Base-by-base conservation (phyloP, 2,888 invertebrate genomes). In the Capitulum mitella region DNA sequence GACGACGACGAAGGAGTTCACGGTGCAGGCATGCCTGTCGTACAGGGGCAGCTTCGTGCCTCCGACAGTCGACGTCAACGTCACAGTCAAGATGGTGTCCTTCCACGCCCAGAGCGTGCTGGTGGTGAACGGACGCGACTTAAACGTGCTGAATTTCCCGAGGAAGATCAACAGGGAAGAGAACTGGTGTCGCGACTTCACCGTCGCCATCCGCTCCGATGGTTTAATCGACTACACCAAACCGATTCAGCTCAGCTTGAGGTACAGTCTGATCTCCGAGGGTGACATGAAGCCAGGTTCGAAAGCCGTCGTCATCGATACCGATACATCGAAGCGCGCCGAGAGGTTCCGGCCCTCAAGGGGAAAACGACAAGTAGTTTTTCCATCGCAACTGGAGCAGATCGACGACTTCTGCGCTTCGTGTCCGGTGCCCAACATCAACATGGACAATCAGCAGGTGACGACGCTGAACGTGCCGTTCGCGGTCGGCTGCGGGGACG, bases 401-500 rank as follows among this genome's bases (percentile, higher is more conserved):
- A 22, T 46, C 3, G 75, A 79, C 29, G 70, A 78, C 46, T 83
- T 83, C 78, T 83, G 83, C 80, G 77, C 80, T 37, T 81, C 77
- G 16, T 83, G 83, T 76, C 83, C 83, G 0, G 77, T 82, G 19
- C 46, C 29, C 16, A 43, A 76, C 46, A 78, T 80, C 19, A 80
- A 81, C 70, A 37, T 48, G 19, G 54, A 43, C n/a, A 70, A 79
- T 16, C 70, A 78, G 16, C 81, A 32, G 29, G 40, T 37, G 16
- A 40, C 78, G 5, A 78, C 78, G 3, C 54, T 79, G 16, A 51
- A 77, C 78, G 2, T 81, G 86, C 37, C 84, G 84, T 43, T 84
- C 75, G 86, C 88, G 0, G 85, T 87, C 74, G 89, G 88, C 78
- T 90, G 90, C 82, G 89, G 89, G 0, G 85, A 86, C 26, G 89